These are phyloP conservation scores for Schizopygopsis pylzovi DNA, from an alignment of 2,797 vertebrate genomes.

Conservation along the genomic window DNA sequence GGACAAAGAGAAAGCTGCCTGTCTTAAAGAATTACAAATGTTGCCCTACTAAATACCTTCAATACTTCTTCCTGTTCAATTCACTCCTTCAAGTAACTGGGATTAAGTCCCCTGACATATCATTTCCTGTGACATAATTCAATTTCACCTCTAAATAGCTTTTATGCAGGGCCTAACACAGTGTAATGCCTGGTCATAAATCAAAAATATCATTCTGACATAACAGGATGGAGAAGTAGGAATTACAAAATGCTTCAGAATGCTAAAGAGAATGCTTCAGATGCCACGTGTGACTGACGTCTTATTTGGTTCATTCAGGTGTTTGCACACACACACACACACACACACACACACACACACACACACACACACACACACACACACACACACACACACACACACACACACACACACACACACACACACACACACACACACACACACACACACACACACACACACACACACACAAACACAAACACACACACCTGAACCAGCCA, in stretches of 20 bases:
- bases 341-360: too few relatives aligned
- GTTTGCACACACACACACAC: background rate
- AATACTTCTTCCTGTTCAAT: conserved; percentile 14
- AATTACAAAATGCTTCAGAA: background rate
- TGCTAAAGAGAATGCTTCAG: conserved; percentile 7
- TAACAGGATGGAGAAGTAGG: background rate
- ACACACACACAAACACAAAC: too few relatives aligned
- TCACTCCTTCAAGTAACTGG: conserved; percentile 2
- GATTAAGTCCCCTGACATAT: background rate
- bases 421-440: too few relatives aligned
- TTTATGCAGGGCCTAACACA: conserved; percentile 15
- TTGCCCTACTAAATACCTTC: background rate
- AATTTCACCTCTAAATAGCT: conserved; percentile 16
- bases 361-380: too few relatives aligned
- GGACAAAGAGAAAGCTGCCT: conserved; percentile 49
- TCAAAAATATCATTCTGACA: background rate
- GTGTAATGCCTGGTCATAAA: conserved; percentile 13
- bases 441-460: too few relatives aligned
- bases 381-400: too few relatives aligned
- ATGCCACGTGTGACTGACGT: background rate
- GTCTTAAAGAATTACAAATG: conserved; percentile 38
- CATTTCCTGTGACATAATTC: conserved; percentile 1
- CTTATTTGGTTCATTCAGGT: conserved; percentile 7
- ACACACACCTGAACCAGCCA: too few relatives aligned
- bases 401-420: too few relatives aligned